A percentile compares a stretch with the other conserved stretches of the same genome.
Conservation (phyloP, 2,888 invertebrate genomes). For the Drosophila tripunctata region DNA sequence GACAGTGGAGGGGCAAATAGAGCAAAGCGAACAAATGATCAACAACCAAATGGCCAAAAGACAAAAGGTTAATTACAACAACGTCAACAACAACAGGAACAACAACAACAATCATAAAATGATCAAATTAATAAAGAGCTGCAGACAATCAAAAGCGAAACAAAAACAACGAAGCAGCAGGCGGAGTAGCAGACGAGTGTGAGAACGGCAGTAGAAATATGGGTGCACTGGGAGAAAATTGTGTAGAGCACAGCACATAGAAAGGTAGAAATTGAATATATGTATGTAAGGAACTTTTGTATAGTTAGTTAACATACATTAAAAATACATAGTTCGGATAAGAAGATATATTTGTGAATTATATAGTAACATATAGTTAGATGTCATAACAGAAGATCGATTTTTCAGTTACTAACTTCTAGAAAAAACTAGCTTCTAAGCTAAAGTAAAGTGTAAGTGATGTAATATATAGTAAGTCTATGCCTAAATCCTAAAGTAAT, state of each 20-base stretch:
- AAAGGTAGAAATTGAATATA: not conserved
- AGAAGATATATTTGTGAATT: too few relatives aligned
- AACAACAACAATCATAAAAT: constrained; percentile 66
- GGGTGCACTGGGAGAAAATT: constrained; percentile 8
- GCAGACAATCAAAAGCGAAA: constrained; percentile 48
- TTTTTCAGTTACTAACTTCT: too few relatives aligned
- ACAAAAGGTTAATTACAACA: constrained; percentile 80
- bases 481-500: too few relatives aligned
- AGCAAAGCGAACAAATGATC: constrained; percentile 53
- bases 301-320: too few relatives aligned
- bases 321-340: too few relatives aligned
- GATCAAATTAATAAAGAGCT: constrained; percentile 78
- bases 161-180: not conserved
- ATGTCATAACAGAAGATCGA: too few relatives aligned
- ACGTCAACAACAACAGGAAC: constrained; percentile 42
- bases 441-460: too few relatives aligned
- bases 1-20: constrained; percentile 43
- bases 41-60: constrained; percentile 51
- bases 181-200: not conserved
- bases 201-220: not conserved
- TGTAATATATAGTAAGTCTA: too few relatives aligned
- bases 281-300: too few relatives aligned
- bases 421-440: too few relatives aligned
- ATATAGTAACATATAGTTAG: too few relatives aligned
- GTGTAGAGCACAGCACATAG: too few relatives aligned